phyloP scores from a whole-genome alignment of 2,113 vertebrate species.

The Neotoma lepida region DNA sequence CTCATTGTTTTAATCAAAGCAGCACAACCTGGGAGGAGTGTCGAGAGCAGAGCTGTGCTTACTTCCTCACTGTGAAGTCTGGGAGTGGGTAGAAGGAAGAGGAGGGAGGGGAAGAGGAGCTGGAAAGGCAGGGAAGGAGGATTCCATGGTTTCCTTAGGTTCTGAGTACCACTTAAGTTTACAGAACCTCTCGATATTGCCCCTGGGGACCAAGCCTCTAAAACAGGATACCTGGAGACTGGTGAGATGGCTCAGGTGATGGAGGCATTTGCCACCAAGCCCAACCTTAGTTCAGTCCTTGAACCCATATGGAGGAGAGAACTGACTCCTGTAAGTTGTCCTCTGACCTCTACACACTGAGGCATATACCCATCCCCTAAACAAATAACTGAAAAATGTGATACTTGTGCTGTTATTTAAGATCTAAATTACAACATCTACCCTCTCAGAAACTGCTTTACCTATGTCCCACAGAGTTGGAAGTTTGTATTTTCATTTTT shows the following conservation, averaged over 20 bases:
- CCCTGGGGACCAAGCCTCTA: neutral
- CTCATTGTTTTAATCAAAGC: neutral
- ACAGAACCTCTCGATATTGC: neutral
- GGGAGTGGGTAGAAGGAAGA: neutral
- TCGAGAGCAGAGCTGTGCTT: neutral
- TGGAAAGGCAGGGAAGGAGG: neutral
- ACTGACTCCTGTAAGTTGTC: neutral
- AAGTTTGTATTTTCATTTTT: neutral
- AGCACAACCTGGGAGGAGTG: neutral
- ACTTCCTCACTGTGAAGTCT: neutral
- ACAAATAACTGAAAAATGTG: neutral
- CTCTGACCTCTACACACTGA: neutral
- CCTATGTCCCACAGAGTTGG: neutral
- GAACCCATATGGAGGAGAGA: neutral
- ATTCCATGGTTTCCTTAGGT: neutral
- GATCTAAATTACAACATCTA: neutral
- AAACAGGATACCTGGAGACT: neutral
- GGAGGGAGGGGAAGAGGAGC: neutral
- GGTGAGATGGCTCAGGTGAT: neutral
- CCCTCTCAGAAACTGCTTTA: neutral
- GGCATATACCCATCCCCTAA: neutral
- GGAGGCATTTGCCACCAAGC: neutral
- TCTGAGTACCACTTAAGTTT: neutral
- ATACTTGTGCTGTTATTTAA: neutral
- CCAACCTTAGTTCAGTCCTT: neutral